Base-by-base conservation (phyloP, 2,888 invertebrate genomes). In the Spilosoma lubricipeda region DNA sequence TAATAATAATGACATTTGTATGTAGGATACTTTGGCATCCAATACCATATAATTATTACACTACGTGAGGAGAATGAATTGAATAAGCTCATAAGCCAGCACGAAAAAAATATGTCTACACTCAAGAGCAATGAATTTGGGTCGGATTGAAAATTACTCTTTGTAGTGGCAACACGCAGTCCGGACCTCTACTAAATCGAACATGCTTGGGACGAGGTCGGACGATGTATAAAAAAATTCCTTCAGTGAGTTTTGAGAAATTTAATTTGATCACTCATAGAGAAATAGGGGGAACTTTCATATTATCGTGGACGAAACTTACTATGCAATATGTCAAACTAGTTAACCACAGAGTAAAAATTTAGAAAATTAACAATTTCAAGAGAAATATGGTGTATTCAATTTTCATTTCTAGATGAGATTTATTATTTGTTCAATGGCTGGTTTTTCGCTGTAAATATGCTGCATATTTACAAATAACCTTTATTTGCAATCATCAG, bases 1-100 rank as follows among this genome's bases (percentile, higher is more conserved):
- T 30, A 27, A 42, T 65, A 82, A 80, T 76, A 72, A 77, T 48
- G 71, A 66, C 71, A 80, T 80, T 80, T 30, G 72, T 76, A 84
- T 83, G 84, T 80, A 82, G 77, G 70, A 63, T 80, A 76, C 74
- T 77, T 68, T 73, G 65, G 59, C 56, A 39, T 36, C 30, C 77
- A 42, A 65, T 69, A 23, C 73, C 75, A 78, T 79, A 71, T 59
- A 69, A 76, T 76, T 76, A 77, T 18, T 67, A 23, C 3, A 52
- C 36, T 27, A 80, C 75, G 73, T 69, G 71, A 13, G 36, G 7
- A 27, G 79, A 79, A 79, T 83, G 70, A 70, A 78, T 78, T 70
- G 70, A 42, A 76, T 70, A 23, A 20, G 1, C n/a, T 36, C 56
- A 45, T 67, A 48, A 48, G 45, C 20, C 13, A 23, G 45, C 23